Conservation (phyloP, 2,113 vertebrate species). For the Xiphias gladius region DNA sequence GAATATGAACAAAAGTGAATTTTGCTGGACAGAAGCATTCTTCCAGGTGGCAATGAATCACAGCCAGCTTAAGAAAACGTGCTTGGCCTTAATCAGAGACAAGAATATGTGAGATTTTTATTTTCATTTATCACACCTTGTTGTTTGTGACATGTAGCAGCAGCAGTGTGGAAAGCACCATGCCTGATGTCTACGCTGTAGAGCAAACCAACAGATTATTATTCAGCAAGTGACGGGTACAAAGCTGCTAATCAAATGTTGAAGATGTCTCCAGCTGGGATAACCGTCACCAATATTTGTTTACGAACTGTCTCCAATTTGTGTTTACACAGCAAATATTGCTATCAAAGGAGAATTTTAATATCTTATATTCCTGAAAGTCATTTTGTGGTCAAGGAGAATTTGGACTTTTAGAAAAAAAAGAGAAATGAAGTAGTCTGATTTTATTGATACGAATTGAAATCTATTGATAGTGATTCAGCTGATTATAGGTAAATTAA, state of each 20-base stretch:
- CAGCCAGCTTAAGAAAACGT: neutral
- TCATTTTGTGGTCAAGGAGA: neutral
- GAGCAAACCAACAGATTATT: conserved; percentile 31
- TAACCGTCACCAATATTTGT: conserved; percentile 53
- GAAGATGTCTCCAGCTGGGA: conserved; percentile 60
- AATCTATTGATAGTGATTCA: conserved; percentile 28
- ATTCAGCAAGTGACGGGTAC: conserved; percentile 44
- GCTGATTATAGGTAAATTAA: conserved; percentile 18
- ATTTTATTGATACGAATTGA: neutral
- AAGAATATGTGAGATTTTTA: neutral
- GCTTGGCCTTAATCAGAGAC: neutral
- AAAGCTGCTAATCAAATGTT: conserved; percentile 63
- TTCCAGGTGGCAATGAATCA: conserved; percentile 10
- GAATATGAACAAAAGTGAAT: neutral
- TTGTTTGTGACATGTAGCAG: conserved; percentile 9
- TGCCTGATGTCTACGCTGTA: neutral
- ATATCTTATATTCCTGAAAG: conserved; percentile 19
- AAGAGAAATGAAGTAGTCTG: neutral
- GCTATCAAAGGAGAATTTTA: conserved; percentile 7
- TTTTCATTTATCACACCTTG: conserved; percentile 13
- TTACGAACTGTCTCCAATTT: conserved; percentile 48
- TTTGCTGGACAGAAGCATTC: neutral
- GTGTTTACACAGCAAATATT: conserved; percentile 46
- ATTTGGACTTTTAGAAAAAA: neutral
- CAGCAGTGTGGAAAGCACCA: neutral